Percentiles rank a stretch among this genome's conserved stretches.
These are phyloP conservation scores for Balearica regulorum DNA, from an alignment of 2,797 vertebrate genomes.

Conservation along the genomic window DNA sequence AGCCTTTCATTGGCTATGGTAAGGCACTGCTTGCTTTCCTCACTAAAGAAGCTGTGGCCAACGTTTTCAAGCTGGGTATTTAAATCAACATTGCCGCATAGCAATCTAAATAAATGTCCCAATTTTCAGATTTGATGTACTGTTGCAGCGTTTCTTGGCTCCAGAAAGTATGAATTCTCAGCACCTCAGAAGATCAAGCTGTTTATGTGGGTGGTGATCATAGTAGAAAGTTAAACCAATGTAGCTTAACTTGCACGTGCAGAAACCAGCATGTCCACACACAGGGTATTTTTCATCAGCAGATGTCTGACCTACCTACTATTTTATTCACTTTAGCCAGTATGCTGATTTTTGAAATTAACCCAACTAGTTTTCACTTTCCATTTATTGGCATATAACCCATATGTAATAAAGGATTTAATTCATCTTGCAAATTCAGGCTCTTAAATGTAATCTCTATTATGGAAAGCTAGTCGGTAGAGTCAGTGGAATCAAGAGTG, in stretches of 20 bases:
- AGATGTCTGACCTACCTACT: neutral
- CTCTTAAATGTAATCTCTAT: neutral
- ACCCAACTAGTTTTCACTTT: neutral
- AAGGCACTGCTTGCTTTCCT: neutral
- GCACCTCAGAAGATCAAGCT: constrained; percentile 39
- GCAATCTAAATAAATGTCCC: constrained; percentile 18
- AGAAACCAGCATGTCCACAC: neutral
- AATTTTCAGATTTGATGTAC: neutral
- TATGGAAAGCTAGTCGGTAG: neutral
- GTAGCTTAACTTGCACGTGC: neutral
- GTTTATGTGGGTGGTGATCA: constrained; percentile 19
- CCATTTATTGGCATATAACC: neutral
- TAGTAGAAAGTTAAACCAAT: constrained; percentile 14
- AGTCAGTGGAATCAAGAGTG: neutral
- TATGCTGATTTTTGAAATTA: neutral
- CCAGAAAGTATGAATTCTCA: constrained; percentile 8
- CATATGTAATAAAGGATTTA: neutral
- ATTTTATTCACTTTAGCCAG: neutral
- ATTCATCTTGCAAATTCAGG: neutral
- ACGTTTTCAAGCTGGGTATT: neutral
- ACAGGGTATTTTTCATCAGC: neutral
- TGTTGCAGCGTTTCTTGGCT: constrained; percentile 26
- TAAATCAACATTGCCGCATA: neutral
- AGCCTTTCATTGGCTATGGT: neutral
- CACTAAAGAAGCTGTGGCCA: neutral